These are phyloP conservation scores for Patella ulyssiponensis DNA, from an alignment of 2,888 invertebrate genomes.

Conservation along the genomic window DNA sequence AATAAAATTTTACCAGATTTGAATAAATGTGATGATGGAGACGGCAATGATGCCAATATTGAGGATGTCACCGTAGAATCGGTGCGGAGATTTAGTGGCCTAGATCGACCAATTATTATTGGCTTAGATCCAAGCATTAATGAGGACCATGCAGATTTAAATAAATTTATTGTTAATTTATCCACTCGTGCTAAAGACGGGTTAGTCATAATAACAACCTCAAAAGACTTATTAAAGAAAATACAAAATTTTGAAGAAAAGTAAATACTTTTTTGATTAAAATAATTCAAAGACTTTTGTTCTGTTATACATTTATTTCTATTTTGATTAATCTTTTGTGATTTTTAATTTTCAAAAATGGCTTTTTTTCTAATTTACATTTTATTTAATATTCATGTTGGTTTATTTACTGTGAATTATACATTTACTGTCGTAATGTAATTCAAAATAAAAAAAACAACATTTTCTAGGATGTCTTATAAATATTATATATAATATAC, in stretches of 20 bases:
- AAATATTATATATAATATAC: too few species aligned
- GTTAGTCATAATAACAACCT: constrained; percentile 56
- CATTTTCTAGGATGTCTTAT: too few species aligned
- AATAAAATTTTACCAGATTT: constrained; percentile 1
- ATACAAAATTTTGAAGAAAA: constrained; percentile 29
- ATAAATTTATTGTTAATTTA: constrained; percentile 56
- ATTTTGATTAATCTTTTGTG: too few species aligned
- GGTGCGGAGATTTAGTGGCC: constrained; percentile 57
- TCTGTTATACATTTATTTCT: too few species aligned
- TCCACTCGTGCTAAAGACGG: constrained; percentile 59
- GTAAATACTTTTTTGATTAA: not conserved
- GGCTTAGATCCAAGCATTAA: constrained; percentile 57
- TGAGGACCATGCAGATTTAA: constrained; percentile 55
- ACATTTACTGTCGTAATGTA: too few species aligned
- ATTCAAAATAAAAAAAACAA: too few species aligned
- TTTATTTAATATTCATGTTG: too few species aligned
- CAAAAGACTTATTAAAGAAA: constrained; percentile 47
- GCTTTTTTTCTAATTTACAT: too few species aligned
- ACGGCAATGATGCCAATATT: not conserved
- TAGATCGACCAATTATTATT: constrained; percentile 54
- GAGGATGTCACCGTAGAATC: constrained; percentile 44
- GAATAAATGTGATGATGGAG: not conserved
- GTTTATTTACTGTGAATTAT: too few species aligned
- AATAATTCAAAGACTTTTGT: not conserved
- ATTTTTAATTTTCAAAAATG: too few species aligned